Conservation (phyloP, 92 coral and sea anemone species). For the Virgularia gustaviana region DNA sequence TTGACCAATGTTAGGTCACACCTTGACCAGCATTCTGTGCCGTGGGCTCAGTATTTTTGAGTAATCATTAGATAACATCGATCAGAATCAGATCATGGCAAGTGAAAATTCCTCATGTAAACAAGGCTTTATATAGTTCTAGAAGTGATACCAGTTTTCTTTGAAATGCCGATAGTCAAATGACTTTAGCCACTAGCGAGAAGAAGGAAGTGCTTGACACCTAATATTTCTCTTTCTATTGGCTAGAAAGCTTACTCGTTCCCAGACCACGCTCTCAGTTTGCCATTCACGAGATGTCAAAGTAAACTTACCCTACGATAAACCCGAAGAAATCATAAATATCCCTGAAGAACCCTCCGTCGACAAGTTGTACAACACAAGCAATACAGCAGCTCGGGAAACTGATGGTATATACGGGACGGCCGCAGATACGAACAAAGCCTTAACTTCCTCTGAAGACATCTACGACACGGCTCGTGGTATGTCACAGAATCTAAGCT, state of each 20-base stretch:
- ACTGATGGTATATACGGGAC: background rate
- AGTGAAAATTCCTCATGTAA: too few species aligned
- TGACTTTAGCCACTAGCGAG: too few species aligned
- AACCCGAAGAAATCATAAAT: background rate
- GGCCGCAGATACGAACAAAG: background rate
- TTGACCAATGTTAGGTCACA: too few species aligned
- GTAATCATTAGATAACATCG: too few species aligned
- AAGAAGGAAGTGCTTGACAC: too few species aligned
- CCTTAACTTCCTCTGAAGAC: background rate
- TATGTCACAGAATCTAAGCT: background rate
- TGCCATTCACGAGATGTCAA: background rate
- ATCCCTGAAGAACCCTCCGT: background rate
- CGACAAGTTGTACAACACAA: background rate
- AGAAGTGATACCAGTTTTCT: too few species aligned
- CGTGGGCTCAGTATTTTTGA: too few species aligned
- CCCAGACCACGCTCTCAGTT: background rate
- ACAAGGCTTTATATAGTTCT: too few species aligned
- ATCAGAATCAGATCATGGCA: too few species aligned
- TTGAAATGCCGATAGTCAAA: too few species aligned
- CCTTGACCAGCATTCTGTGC: too few species aligned
- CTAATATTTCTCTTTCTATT: background rate
- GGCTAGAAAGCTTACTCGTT: constrained; percentile 8
- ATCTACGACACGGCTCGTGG: constrained; percentile 1
- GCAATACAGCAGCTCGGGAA: background rate
- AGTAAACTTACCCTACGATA: background rate